A percentile compares a stretch with the other conserved stretches of the same genome.
These are phyloP conservation scores for Enteromius radiatus DNA, from an alignment of 2,797 vertebrate species.

Conservation along the genomic window DNA sequence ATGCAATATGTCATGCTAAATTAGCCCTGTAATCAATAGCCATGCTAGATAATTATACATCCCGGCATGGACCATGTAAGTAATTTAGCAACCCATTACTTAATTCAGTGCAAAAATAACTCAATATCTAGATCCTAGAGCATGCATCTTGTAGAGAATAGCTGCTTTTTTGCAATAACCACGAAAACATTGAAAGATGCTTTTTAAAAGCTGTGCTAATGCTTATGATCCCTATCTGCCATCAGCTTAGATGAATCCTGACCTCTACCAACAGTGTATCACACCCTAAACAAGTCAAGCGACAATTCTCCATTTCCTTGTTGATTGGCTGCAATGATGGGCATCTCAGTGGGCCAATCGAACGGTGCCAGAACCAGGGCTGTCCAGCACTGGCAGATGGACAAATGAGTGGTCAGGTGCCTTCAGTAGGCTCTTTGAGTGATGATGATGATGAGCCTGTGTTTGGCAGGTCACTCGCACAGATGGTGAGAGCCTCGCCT, in stretches of 20 bases:
- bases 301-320: constrained; percentile 23
- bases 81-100: constrained; percentile 53
- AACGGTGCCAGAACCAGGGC: constrained; percentile 21
- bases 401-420: constrained; percentile 74
- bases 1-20: constrained; percentile 55
- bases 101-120: constrained; percentile 49
- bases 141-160: background rate
- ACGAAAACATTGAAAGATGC: constrained; percentile 3
- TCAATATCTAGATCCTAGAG: constrained; percentile 34
- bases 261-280: background rate
- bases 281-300: constrained; percentile 28
- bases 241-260: background rate
- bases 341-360: constrained; percentile 52
- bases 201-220: background rate
- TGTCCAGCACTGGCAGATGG: constrained; percentile 70
- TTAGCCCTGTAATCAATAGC: constrained; percentile 61
- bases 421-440: constrained; percentile 68
- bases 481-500: constrained; percentile 77
- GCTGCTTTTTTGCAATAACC: background rate
- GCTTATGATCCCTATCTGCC: background rate
- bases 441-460: constrained; percentile 72
- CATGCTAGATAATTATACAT: constrained; percentile 53
- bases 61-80: constrained; percentile 45
- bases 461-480: constrained; percentile 77
- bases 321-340: constrained; percentile 45